phyloP scores from a whole-genome alignment of 2,888 invertebrate species.

The Parnassius smintheus region DNA sequence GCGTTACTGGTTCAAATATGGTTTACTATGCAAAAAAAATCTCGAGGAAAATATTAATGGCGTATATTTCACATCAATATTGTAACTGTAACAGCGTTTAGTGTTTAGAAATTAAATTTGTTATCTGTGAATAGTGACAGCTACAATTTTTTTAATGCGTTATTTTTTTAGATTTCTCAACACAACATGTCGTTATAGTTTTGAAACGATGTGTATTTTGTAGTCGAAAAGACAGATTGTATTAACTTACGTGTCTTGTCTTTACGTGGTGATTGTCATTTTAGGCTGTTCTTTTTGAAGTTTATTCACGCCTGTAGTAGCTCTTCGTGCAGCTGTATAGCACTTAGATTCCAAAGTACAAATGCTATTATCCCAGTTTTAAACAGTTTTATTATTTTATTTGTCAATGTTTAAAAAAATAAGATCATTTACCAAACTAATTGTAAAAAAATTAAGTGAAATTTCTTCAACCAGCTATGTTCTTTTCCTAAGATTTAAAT shows the following conservation, averaged over 20 bases:
- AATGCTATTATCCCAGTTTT: conserved; percentile 17
- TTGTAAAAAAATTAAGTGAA: background rate
- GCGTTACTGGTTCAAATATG: too few species aligned
- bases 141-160: background rate
- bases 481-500: conserved; percentile 20
- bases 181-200: background rate
- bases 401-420: conserved; percentile 27
- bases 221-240: conserved; percentile 7
- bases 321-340: conserved; percentile 20
- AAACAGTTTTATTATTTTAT: conserved; percentile 34
- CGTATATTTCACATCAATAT: background rate
- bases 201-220: background rate
- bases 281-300: conserved; percentile 25
- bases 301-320: conserved; percentile 10
- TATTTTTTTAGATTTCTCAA: too few species aligned
- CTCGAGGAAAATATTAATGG: background rate
- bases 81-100: too few species aligned
- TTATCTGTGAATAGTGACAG: background rate
- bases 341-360: conserved; percentile 19
- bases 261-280: conserved; percentile 23
- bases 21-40: too few species aligned
- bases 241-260: conserved; percentile 20
- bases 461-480: conserved; percentile 22
- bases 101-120: too few species aligned
- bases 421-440: conserved; percentile 33